Evolutionary conservation across 1,140 invertebrate genomes (phyloP).

Genomic region (Bradynema listronoti): DNA sequence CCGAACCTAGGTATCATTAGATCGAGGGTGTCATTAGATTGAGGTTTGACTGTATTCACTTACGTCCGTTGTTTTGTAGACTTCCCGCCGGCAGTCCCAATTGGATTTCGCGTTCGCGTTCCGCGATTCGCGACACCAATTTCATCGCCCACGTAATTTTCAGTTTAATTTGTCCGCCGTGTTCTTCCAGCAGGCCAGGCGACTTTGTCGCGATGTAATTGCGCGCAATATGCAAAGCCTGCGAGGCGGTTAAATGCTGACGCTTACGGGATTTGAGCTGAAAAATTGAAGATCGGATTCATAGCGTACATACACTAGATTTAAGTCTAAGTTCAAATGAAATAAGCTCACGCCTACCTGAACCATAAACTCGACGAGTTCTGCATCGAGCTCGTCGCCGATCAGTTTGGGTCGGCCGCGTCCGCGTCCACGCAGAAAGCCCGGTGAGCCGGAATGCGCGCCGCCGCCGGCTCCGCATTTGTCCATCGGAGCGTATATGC

Average conservation of each 20-base stretch:
- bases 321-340: not conserved
- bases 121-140: constrained; percentile 22
- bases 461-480: no score
- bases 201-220: constrained; percentile 50
- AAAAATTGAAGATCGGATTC: constrained; percentile 15
- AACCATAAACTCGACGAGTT: constrained; percentile 56
- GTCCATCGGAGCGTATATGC: no score
- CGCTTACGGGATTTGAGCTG: constrained; percentile 13
- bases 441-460: constrained; percentile 32
- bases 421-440: constrained; percentile 50
- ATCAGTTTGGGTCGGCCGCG: constrained; percentile 54
- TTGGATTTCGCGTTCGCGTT: constrained; percentile 33
- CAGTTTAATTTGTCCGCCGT: constrained; percentile 54
- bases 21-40: no score
- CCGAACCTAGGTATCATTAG: no score
- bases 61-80: constrained; percentile 22
- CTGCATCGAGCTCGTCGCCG: constrained; percentile 55
- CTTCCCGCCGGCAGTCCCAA: constrained; percentile 24
- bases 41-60: constrained; percentile 1
- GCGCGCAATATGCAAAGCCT: constrained; percentile 46
- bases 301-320: not conserved
- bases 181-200: constrained; percentile 49
- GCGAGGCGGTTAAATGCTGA: constrained; percentile 50
- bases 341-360: constrained; percentile 20
- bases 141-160: constrained; percentile 58